Evolutionary conservation across 2,113 vertebrate species (phyloP).

Genomic region (Strix uralensis): DNA sequence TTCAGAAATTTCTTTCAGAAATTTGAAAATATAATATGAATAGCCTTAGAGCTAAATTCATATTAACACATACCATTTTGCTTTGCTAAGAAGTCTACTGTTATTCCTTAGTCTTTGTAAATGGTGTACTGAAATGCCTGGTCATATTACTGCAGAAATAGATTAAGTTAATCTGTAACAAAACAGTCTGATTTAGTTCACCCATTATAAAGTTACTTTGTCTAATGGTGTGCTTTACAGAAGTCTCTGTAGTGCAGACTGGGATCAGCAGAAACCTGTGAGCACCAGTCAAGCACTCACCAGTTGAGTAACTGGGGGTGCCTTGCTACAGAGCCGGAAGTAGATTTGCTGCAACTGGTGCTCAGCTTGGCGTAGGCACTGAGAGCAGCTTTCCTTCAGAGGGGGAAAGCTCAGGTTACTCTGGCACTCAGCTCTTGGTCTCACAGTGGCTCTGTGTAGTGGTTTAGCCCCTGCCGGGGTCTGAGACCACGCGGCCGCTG

Average conservation of each 20-base stretch:
- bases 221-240: not conserved
- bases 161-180: not conserved
- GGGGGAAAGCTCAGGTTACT: not conserved
- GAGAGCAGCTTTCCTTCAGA: not conserved
- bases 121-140: not conserved
- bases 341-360: not conserved
- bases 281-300: rapidly evolving
- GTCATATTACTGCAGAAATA: not conserved
- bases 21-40: not conserved
- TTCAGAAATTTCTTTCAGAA: not conserved
- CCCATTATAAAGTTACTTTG: not conserved
- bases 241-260: not conserved
- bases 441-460: not conserved
- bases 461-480: too few relatives aligned
- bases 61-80: not conserved
- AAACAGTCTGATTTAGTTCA: not conserved
- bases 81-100: not conserved
- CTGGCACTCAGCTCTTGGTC: not conserved
- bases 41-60: not conserved
- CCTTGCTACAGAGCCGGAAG: not conserved
- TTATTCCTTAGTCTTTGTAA: not conserved
- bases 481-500: too few relatives aligned
- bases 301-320: not conserved
- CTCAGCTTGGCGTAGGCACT: not conserved
- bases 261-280: not conserved